Base-by-base conservation (phyloP, 2,113 vertebrate genomes). In the Anguilla rostrata region DNA sequence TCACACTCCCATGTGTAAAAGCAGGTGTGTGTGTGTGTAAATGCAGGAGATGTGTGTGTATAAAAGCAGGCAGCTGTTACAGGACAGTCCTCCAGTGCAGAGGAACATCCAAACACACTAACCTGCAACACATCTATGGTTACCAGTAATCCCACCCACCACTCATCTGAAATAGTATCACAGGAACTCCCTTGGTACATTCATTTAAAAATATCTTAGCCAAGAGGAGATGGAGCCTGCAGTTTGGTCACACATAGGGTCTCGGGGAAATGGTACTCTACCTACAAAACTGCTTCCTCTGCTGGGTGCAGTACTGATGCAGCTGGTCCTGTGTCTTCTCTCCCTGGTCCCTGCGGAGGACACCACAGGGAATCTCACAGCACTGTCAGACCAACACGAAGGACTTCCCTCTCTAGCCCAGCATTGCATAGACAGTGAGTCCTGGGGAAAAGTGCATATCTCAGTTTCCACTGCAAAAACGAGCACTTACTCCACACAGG, bases 401-500 rank as follows among this genome's bases (percentile, higher is more conserved):
- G 83, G 84, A 89, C 22, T 75, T 82, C 56, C 82, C 82, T 85
- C 83, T 1, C 0, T 0, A 9, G 60, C 83, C 75, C 56, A 0
- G 0, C 81, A 40, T 0, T 41, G 3, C 71, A 75, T 78, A 86
- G 71, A 87, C 90, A 0, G 4, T 81, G 60, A 20, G 0, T 89
- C 91, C 91, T 26, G 60, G 85, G 84, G 22, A 89, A 90, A 88
- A 92, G 91, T 90, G 90, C 60, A 91, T 80, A 85, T 92, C 94
- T 95, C 81, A 85, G 91, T 94, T 95, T 91, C 90, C 92, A 93
- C 87, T 84, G 87, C 89, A 80, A 83, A 88, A 85, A 3, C 80
- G 89, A 93, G 92, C 93, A 94, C 91, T 29, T 34, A 91, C 92
- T 75, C 92, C 92, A 92, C 94, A 90, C 92, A 75, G 90, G 92